A percentile compares a stretch with the other conserved stretches of the same genome.
phyloP scores from a whole-genome alignment of 2,113 vertebrate species.

The Apodemus sylvaticus region DNA sequence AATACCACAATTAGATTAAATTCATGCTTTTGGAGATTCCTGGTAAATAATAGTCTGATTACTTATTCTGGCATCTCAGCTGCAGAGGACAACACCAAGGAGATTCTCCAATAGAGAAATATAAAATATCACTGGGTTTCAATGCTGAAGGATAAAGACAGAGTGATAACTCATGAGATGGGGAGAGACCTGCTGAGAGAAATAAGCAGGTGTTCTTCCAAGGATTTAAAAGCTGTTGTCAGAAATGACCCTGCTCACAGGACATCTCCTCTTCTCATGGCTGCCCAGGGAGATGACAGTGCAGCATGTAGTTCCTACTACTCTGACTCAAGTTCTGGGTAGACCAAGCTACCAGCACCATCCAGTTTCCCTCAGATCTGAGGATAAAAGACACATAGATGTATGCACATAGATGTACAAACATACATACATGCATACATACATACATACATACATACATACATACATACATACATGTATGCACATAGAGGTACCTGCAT shows the following conservation, averaged over 20 bases:
- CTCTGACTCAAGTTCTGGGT: too few species aligned
- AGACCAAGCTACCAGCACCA: too few species aligned
- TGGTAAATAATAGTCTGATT: constrained; percentile 61
- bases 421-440: too few species aligned
- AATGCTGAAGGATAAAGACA: constrained; percentile 4
- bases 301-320: too few species aligned
- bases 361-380: too few species aligned
- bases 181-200: not conserved
- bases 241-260: not conserved
- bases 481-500: too few species aligned
- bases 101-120: constrained; percentile 38
- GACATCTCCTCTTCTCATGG: not conserved
- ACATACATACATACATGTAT: too few species aligned
- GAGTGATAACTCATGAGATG: constrained; percentile 39
- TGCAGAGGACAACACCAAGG: constrained; percentile 54
- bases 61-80: constrained; percentile 61
- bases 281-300: not conserved
- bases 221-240: constrained; percentile 17
- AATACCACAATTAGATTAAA: constrained; percentile 56
- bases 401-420: too few species aligned
- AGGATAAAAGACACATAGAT: too few species aligned
- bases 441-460: too few species aligned
- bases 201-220: constrained; percentile 37
- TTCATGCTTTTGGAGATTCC: constrained; percentile 16
- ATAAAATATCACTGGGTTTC: constrained; percentile 10